Percentiles rank a stretch among this genome's conserved stretches.
Conservation (phyloP, 2,113 vertebrate genomes). For the Podilymbus podiceps region DNA sequence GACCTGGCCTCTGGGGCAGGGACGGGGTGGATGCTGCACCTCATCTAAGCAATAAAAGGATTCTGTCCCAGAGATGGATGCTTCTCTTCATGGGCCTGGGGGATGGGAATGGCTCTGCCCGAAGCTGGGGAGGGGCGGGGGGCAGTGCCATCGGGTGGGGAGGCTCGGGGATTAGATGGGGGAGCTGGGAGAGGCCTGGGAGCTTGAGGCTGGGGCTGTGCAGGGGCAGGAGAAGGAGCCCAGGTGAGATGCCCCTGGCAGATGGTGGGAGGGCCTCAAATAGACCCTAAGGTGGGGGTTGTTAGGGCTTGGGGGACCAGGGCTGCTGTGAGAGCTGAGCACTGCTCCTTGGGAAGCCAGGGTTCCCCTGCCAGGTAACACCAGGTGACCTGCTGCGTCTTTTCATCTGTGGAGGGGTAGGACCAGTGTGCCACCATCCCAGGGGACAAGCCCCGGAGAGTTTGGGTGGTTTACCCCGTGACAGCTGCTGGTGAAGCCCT, state of each 20-base stretch:
- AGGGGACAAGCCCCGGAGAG: neutral
- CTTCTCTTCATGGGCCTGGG: slow-evolving; percentile 56
- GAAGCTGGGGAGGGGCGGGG: neutral
- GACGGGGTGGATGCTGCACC: neutral
- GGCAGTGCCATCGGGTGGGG: neutral
- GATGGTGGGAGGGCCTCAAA: neutral
- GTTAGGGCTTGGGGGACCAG: neutral
- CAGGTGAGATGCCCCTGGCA: neutral
- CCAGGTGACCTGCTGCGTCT: neutral
- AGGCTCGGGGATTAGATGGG: neutral
- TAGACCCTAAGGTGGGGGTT: neutral
- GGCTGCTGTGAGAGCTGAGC: neutral
- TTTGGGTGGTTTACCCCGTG: neutral
- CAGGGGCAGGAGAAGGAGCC: neutral
- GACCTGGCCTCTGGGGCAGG: neutral
- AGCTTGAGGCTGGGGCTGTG: neutral
- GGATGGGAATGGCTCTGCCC: slow-evolving; percentile 10
- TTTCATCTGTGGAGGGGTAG: neutral
- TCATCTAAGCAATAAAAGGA: slow-evolving; percentile 57
- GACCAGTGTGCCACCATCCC: neutral
- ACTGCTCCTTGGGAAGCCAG: neutral
- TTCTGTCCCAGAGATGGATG: slow-evolving; percentile 60
- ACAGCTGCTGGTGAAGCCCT: neutral
- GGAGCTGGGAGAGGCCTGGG: neutral
- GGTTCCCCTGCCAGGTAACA: neutral